Conservation (phyloP, 2,797 vertebrate genomes). For the Sebastes dallii region DNA sequence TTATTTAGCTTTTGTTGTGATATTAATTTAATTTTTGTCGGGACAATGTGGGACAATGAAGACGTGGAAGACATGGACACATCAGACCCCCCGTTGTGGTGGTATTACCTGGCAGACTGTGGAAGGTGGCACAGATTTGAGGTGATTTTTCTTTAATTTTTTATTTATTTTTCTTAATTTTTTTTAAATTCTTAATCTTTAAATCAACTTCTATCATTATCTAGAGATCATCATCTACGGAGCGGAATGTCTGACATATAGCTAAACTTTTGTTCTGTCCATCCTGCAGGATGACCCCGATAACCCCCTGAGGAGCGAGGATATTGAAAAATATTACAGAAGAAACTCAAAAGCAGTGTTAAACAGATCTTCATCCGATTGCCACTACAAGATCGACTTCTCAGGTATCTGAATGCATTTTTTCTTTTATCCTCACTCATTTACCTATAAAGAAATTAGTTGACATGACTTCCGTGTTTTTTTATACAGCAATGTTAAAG, state of each 20-base stretch:
- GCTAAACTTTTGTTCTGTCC: fast-evolving
- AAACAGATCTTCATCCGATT: slow-evolving; percentile 67
- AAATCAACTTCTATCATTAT: background rate
- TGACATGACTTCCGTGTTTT: background rate
- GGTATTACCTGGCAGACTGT: slow-evolving; percentile 89
- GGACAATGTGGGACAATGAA: background rate
- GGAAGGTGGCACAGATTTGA: slow-evolving; percentile 90
- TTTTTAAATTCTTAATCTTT: background rate
- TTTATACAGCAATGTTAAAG: slow-evolving; percentile 83
- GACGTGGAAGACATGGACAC: slow-evolving; percentile 85
- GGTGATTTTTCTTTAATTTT: slow-evolving; percentile 66
- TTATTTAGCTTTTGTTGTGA: background rate
- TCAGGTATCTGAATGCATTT: slow-evolving; percentile 72
- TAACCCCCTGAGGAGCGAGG: slow-evolving; percentile 79
- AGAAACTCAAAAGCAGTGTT: slow-evolving; percentile 75
- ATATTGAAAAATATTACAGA: slow-evolving; percentile 83
- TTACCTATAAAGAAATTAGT: background rate
- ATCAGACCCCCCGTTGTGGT: slow-evolving; percentile 80
- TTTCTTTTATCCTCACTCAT: background rate
- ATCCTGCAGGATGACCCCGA: slow-evolving; percentile 70
- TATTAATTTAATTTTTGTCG: background rate
- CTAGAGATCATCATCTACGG: background rate
- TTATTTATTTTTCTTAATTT: no score
- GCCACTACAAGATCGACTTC: slow-evolving; percentile 81
- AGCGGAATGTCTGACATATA: background rate